phyloP scores from a whole-genome alignment of 1,140 invertebrate genomes.

The Colletes gigas region DNA sequence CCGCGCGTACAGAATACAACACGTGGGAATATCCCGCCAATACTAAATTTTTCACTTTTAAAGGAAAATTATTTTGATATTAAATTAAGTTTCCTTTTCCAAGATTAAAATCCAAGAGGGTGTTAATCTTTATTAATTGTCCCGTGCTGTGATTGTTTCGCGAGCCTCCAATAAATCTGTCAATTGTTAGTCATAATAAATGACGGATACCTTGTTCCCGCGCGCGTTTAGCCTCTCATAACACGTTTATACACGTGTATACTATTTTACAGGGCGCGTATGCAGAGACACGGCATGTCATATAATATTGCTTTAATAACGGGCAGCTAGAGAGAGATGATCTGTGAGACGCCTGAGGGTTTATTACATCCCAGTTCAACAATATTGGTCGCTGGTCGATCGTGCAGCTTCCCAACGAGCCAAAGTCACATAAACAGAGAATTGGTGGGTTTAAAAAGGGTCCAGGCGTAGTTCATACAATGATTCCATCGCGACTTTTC shows the following conservation, averaged over 20 bases:
- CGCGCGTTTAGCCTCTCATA: constrained; percentile 42
- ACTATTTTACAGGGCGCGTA: constrained; percentile 49
- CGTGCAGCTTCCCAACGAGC: constrained; percentile 34
- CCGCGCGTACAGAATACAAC: background rate
- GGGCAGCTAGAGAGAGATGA: constrained; percentile 50
- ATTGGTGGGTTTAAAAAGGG: constrained; percentile 27
- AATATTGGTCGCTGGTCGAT: constrained; percentile 64
- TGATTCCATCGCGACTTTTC: constrained; percentile 23
- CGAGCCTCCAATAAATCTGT: background rate
- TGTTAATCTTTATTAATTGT: background rate
- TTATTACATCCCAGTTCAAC: constrained; percentile 62
- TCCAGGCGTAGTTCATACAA: constrained; percentile 15
- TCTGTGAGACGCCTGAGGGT: constrained; percentile 59
- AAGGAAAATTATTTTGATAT: too few species aligned
- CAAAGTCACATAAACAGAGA: background rate
- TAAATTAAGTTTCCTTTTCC: background rate
- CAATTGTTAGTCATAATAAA: background rate
- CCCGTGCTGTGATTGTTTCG: background rate
- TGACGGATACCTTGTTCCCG: background rate
- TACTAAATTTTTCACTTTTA: too few species aligned
- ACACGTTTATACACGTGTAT: constrained; percentile 29
- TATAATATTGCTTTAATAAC: constrained; percentile 65
- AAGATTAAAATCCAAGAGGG: too few species aligned
- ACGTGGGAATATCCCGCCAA: constrained; percentile 1
- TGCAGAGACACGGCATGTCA: constrained; percentile 49